These are phyloP conservation scores for Geophilus truncorum DNA, from an alignment of 2,888 invertebrate species.

Conservation along the genomic window DNA sequence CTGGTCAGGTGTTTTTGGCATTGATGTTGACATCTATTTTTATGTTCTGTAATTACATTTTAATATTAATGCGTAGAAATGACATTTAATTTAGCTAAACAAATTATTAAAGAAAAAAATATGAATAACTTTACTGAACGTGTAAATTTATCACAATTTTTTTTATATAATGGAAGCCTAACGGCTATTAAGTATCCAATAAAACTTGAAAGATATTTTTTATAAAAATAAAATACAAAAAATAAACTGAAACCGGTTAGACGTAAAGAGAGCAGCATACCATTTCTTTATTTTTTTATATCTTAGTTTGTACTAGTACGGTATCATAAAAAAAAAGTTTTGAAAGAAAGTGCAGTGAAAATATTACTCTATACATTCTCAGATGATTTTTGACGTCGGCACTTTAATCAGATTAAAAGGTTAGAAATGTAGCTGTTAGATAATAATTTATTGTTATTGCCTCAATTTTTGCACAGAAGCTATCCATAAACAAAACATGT, in stretches of 20 bases:
- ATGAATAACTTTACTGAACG: too few species aligned
- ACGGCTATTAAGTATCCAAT: not conserved
- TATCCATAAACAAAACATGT: not conserved
- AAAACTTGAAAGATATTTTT: not conserved
- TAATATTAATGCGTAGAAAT: not conserved
- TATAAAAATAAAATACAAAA: not conserved
- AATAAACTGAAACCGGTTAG: not conserved
- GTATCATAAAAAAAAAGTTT: not conserved
- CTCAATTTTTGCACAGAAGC: slow-evolving; percentile 2
- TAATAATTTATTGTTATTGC: not conserved
- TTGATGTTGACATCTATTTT: too few species aligned
- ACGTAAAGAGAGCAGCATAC: not conserved
- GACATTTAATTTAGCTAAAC: not conserved
- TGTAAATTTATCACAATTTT: not conserved
- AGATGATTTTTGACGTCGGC: slow-evolving; percentile 17
- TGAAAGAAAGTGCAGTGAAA: not conserved
- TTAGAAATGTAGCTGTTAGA: not conserved
- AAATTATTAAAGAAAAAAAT: too few species aligned
- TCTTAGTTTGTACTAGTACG: not conserved
- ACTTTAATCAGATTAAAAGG: slow-evolving; percentile 27
- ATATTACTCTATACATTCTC: slow-evolving; percentile 10
- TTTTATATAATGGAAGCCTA: not conserved
- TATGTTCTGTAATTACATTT: not conserved
- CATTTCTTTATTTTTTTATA: not conserved
- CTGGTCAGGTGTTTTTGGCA: too few species aligned